Evolutionary conservation across 35 echinoderm and acorn worm species (phyloP).

Genomic region (Heliocidaris tuberculata): DNA sequence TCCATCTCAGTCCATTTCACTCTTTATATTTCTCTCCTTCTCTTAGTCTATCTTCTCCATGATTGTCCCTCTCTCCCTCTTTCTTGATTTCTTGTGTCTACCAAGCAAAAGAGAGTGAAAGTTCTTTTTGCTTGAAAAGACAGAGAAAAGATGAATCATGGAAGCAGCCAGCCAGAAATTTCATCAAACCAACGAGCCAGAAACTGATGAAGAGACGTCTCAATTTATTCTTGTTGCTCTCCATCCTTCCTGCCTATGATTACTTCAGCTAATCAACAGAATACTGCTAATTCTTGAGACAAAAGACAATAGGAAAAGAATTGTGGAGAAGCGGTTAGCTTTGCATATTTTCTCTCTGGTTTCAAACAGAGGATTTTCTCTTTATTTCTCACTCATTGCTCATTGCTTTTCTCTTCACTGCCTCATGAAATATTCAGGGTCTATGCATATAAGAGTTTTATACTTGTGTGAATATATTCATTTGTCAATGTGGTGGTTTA

Average conservation of each 20-base stretch:
- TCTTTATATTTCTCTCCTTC: background rate
- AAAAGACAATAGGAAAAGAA: background rate
- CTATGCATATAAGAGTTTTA: background rate
- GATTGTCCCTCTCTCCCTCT: background rate
- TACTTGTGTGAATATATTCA: background rate
- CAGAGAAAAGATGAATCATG: background rate
- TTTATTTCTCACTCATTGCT: background rate
- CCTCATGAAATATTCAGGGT: conserved; percentile 2
- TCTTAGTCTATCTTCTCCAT: background rate
- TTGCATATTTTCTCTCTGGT: background rate
- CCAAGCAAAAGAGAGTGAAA: background rate
- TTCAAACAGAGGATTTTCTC: background rate
- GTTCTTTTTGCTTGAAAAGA: background rate
- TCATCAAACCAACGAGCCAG: background rate
- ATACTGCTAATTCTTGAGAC: background rate
- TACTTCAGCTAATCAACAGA: background rate
- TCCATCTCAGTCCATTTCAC: background rate
- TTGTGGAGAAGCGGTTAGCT: background rate
- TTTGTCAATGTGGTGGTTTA: background rate
- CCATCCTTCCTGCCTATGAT: background rate
- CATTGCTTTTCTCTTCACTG: background rate
- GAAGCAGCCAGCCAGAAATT: background rate
- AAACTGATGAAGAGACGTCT: background rate
- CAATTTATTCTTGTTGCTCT: background rate
- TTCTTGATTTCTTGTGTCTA: background rate